These are phyloP conservation scores for Nibea coibor DNA, from an alignment of 2,113 vertebrate species.

Conservation along the genomic window DNA sequence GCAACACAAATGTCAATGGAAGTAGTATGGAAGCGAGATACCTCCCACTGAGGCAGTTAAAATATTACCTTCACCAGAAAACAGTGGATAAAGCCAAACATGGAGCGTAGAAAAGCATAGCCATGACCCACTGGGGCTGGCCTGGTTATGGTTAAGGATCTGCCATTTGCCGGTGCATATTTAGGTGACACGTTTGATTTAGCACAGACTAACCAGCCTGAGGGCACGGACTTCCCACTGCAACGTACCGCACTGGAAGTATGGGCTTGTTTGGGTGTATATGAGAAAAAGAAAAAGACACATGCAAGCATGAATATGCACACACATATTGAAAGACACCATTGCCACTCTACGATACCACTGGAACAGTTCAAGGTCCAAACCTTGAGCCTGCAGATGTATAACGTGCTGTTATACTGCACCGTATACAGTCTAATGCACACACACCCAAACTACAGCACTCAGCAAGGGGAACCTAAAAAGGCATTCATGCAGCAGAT, in stretches of 20 bases:
- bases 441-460: background rate
- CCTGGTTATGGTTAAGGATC: slow-evolving; percentile 38
- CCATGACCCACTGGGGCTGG: slow-evolving; percentile 9
- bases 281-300: slow-evolving; percentile 11
- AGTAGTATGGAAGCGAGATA: background rate
- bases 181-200: slow-evolving; percentile 70
- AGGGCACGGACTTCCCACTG: slow-evolving; percentile 45
- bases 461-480: slow-evolving; percentile 12
- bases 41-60: background rate
- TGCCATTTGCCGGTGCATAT: slow-evolving; percentile 55
- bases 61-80: slow-evolving; percentile 11
- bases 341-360: slow-evolving; percentile 2
- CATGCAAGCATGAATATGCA: background rate
- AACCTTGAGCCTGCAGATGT: slow-evolving; percentile 26
- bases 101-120: slow-evolving; percentile 3
- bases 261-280: slow-evolving; percentile 8
- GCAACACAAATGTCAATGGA: background rate
- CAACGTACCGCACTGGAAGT: slow-evolving; percentile 29
- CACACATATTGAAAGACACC: slow-evolving; percentile 28
- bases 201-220: slow-evolving; percentile 62
- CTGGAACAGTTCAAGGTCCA: slow-evolving; percentile 24
- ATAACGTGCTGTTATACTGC: slow-evolving; percentile 9
- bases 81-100: slow-evolving; percentile 15
- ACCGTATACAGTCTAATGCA: background rate
- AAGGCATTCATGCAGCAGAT: slow-evolving; percentile 12